Evolutionary conservation across 2,113 vertebrate species (phyloP).

Genomic region (Sclerurus mexicanus): DNA sequence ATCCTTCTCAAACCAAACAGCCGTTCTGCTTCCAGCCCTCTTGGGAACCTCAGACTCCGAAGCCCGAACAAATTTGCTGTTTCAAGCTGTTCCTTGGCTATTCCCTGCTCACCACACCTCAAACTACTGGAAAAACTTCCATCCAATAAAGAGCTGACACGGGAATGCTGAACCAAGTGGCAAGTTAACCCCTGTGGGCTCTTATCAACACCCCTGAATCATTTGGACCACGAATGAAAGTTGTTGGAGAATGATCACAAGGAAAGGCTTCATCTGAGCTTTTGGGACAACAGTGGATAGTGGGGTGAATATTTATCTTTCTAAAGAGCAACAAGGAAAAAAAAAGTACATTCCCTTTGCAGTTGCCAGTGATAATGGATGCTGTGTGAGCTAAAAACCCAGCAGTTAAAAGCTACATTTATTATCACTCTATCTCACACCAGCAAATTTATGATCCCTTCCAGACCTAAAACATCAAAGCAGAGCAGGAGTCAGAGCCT

Average conservation of each 20-base stretch:
- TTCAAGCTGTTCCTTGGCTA: background rate
- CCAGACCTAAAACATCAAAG: slow-evolving; percentile 70
- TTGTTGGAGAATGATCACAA: background rate
- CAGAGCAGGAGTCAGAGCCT: slow-evolving; percentile 45
- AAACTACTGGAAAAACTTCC: background rate
- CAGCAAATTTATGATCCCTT: slow-evolving; percentile 68
- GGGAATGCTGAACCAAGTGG: background rate
- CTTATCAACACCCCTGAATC: background rate
- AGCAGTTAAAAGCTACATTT: slow-evolving; percentile 59
- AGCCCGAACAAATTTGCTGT: background rate
- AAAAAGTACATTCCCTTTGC: slow-evolving; percentile 28
- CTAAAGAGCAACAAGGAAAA: slow-evolving; percentile 17
- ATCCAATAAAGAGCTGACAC: background rate
- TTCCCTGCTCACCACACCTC: background rate
- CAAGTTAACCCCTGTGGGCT: background rate
- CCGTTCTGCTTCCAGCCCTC: background rate
- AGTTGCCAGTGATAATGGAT: slow-evolving; percentile 71
- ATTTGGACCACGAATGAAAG: background rate
- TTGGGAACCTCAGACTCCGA: background rate
- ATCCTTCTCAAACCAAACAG: background rate
- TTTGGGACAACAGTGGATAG: background rate
- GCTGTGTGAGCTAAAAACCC: slow-evolving; percentile 52
- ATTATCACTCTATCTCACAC: slow-evolving; percentile 65
- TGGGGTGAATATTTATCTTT: slow-evolving; percentile 18
- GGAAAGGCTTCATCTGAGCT: background rate